phyloP scores from a whole-genome alignment of 2,797 vertebrate genomes.

The Pangasius sanitwongsei region DNA sequence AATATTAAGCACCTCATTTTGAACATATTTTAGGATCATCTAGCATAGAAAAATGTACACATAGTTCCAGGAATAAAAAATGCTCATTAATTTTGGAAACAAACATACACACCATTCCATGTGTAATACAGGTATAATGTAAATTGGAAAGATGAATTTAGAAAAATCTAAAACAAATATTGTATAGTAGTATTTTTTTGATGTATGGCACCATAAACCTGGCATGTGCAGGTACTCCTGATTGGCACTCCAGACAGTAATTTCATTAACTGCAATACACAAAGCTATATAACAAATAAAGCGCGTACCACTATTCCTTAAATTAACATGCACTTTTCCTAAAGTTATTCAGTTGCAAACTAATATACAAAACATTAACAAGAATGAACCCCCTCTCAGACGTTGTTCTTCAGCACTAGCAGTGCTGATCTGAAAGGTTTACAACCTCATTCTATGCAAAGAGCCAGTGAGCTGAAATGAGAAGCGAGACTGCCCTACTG shows the following conservation, averaged over 20 bases:
- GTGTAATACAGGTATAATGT: background rate
- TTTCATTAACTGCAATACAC: background rate
- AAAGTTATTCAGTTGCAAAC: background rate
- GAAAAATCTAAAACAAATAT: background rate
- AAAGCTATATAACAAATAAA: background rate
- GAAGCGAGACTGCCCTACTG: slow-evolving; percentile 22
- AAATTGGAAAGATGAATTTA: background rate
- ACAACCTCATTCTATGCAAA: slow-evolving; percentile 32
- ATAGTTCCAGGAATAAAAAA: background rate
- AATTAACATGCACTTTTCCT: background rate
- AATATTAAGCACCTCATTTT: background rate
- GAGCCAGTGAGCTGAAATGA: slow-evolving; percentile 41
- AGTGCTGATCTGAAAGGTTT: slow-evolving; percentile 33
- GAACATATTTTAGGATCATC: background rate
- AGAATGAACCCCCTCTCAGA: slow-evolving; percentile 13
- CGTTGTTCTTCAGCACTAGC: background rate
- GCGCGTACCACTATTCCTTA: background rate
- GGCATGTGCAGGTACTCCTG: background rate
- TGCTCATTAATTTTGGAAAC: background rate
- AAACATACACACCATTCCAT: background rate
- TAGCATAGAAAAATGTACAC: background rate
- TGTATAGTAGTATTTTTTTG: background rate
- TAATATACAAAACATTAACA: background rate
- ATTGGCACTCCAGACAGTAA: background rate
- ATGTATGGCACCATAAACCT: no score